phyloP scores from a whole-genome alignment of 1,140 invertebrate species.

The Musca domestica region DNA sequence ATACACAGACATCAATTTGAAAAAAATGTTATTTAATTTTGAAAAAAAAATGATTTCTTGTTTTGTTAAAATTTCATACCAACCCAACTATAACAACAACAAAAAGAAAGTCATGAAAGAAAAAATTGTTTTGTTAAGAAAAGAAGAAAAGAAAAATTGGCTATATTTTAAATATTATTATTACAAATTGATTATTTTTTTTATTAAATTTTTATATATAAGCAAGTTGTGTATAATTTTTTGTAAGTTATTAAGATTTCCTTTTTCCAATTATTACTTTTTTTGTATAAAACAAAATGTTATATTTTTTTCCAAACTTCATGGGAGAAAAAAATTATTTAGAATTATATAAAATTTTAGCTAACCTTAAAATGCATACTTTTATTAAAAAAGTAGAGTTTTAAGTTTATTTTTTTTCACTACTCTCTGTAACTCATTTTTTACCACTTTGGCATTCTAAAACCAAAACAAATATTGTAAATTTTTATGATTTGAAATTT shows the following conservation, averaged over 20 bases:
- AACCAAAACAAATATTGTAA: slow-evolving; percentile 24
- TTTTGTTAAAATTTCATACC: too few species aligned
- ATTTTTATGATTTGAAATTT: neutral
- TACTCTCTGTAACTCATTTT: neutral
- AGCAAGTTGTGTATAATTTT: neutral
- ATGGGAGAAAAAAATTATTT: slow-evolving; percentile 8
- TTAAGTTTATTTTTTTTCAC: slow-evolving; percentile 14
- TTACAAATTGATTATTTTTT: too few species aligned
- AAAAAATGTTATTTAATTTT: too few species aligned
- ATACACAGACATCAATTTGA: too few species aligned
- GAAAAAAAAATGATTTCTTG: too few species aligned
- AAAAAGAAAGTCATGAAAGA: too few species aligned
- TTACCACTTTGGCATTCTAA: neutral
- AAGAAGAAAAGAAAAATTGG: too few species aligned
- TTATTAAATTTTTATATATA: too few species aligned
- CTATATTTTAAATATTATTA: too few species aligned
- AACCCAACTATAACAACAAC: too few species aligned
- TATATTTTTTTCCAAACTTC: neutral
- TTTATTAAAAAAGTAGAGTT: slow-evolving; percentile 37
- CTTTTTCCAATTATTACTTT: neutral
- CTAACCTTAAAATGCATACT: slow-evolving; percentile 42
- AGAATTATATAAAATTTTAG: neutral
- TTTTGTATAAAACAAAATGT: slow-evolving; percentile 3
- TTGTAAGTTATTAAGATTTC: neutral
- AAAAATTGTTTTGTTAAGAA: too few species aligned